Base-by-base conservation (phyloP, 2,113 vertebrate species). In the Phyllostomus hastatus region DNA sequence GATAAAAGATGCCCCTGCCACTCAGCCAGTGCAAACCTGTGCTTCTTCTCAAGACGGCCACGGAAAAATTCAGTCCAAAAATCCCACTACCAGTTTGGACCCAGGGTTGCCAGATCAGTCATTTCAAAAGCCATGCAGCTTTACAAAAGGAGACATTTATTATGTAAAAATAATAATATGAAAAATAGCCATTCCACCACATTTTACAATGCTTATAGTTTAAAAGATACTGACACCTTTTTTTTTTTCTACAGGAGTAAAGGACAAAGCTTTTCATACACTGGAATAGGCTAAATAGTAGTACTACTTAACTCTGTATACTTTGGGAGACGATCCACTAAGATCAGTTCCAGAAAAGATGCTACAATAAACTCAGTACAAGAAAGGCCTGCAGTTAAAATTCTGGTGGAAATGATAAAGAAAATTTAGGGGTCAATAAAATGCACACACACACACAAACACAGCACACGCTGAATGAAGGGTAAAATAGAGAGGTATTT, bases 321-420 rank as follows among this genome's bases (percentile, higher is more conserved):
- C 50, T 93, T 81, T 50, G 57, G 93, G 81, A 96, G n/a, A 92
- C 6, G 24, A 89, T 38, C 43, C 35, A 78, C 67, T 91, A 88
- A 95, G 64, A 90, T 57, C 69, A 91, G 38, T 91, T 98, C 43
- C 73, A 95, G 87, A 89, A 72, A 82, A 72, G 80, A 6, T 31
- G 4, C 61, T 92, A 95, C 79, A 46, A 46, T 59, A 6, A 96
- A 17, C 83, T 98, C 69, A n/a, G 52, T 46, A 78, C 85, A 95
- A 94, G 46, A 17, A 64, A 7, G 2, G 2, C 26, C 92, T 78
- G 22, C 50, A 97, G 89, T 92, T 96, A 96, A 87, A 15, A 85
- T 64, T 88, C 52, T 81, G 24, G 33, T 9, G 38, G 88, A 86
- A 91, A 76, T 41, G 9, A 95, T 54, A 57, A 81, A 82, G 61